Evolutionary conservation across 2,113 vertebrate genomes (phyloP), one percentile per base, ranked within the genome.

Genomic region (Apeltes quadracus): DNA sequence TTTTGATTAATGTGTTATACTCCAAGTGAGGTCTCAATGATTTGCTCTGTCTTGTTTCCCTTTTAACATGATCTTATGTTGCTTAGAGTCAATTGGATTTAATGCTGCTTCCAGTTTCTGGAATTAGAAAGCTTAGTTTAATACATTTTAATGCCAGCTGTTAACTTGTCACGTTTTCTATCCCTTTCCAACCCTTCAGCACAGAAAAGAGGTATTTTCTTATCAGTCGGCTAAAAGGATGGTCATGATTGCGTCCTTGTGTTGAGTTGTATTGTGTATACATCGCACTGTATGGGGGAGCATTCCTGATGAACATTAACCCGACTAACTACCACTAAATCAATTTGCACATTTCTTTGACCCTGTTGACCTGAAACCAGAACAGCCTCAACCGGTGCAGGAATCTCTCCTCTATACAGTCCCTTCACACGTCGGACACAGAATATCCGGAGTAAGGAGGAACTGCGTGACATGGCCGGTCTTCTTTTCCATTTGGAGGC

Each of bases 171-270:
- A 81, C 78, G 43, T 80, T 86, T 85, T 83, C 65, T 82, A 78
- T 89, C 95, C 94, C 93, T 95, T 85, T 96, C 86, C 94, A 68
- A 95, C 93, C 92, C 92, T 87, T 88, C 97, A 99, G 96, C 96
- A 94, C 95, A 94, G 95, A 95, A 93, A 96, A 95, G 94, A 97
- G 96, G 97, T 98, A 98, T 90, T 90, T 82, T 79, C 34, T 22
- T 70, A 88, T 75, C 43, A 78, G 76, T 76, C 69, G 81, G 61
- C 59, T 67, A 72, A 83, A 14, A 82, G 54, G 74, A 82, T 64
- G 81, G 63, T 73, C 64, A 84, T 69, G 51, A 82, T 56, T 70
- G 43, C 86, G 75, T 74, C 74, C 71, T 83, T 84, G 85, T 89
- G 87, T 91, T 92, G 81, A 82, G 53, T 87, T 93, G 82, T 75